phyloP scores from a whole-genome alignment of 2,888 invertebrate genomes.

The Adelognathus sp. region DNA sequence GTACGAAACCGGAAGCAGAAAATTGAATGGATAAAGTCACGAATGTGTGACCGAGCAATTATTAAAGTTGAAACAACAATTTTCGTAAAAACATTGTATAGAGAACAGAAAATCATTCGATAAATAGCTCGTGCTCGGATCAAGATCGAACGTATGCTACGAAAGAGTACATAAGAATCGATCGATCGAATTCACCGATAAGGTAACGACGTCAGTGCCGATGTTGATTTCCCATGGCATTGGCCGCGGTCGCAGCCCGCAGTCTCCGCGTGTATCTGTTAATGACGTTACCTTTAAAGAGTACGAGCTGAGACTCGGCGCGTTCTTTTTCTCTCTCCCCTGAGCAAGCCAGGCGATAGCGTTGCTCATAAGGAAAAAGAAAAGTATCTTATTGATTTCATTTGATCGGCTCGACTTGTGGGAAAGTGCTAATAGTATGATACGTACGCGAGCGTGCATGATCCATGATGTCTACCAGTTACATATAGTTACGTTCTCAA shows the following conservation, averaged over 20 bases:
- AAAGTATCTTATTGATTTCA: no score
- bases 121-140: not conserved
- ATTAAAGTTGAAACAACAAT: not conserved
- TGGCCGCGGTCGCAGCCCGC: constrained; percentile 18
- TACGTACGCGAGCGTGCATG: not conserved
- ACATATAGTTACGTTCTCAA: not conserved
- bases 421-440: no score
- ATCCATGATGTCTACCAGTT: not conserved
- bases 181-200: constrained; percentile 34
- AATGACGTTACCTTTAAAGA: constrained; percentile 41
- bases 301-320: not conserved
- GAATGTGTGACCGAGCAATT: not conserved
- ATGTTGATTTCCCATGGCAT: constrained; percentile 42
- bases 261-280: constrained; percentile 19
- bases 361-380: not conserved
- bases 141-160: constrained; percentile 19
- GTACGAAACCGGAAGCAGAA: not conserved
- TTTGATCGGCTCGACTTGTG: no score
- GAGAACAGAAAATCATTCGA: not conserved
- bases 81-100: not conserved
- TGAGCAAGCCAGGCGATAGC: not conserved
- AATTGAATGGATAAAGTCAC: not conserved
- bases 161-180: not conserved
- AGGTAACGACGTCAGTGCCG: constrained; percentile 24
- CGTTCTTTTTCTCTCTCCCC: not conserved